phyloP scores from a whole-genome alignment of 2,797 vertebrate species.

The Molossus molossus region DNA sequence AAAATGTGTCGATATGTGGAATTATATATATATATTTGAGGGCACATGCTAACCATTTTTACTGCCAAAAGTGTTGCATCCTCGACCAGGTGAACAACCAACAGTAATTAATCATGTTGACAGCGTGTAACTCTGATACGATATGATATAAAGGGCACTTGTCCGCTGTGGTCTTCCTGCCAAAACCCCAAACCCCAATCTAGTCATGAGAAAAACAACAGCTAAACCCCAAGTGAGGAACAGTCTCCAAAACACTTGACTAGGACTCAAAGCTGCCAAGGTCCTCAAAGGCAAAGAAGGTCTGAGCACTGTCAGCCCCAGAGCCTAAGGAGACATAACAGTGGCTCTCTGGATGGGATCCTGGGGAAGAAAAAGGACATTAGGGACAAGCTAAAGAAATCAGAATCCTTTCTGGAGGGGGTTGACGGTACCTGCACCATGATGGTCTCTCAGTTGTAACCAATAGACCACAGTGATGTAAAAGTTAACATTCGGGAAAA shows the following conservation, averaged over 20 bases:
- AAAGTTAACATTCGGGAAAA: background rate
- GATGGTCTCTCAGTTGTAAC: background rate
- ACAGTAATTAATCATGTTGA: background rate
- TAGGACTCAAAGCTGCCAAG: background rate
- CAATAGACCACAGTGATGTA: accelerated
- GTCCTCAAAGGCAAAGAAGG: background rate
- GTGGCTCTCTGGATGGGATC: background rate
- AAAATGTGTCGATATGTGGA: background rate
- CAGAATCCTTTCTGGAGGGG: background rate
- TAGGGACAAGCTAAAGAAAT: background rate
- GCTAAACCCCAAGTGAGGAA: background rate
- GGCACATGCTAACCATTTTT: background rate
- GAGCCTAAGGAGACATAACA: background rate
- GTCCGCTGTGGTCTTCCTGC: background rate
- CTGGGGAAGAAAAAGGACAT: background rate
- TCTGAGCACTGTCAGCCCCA: background rate
- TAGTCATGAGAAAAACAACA: background rate
- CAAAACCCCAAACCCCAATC: background rate
- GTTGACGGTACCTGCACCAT: accelerated
- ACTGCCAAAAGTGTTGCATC: background rate
- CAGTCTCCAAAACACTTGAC: background rate
- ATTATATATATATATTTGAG: no score
- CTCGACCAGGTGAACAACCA: background rate
- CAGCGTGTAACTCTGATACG: background rate
- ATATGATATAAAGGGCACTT: background rate